phyloP scores from a whole-genome alignment of 2,113 vertebrate species.

The Alethe castanea region DNA sequence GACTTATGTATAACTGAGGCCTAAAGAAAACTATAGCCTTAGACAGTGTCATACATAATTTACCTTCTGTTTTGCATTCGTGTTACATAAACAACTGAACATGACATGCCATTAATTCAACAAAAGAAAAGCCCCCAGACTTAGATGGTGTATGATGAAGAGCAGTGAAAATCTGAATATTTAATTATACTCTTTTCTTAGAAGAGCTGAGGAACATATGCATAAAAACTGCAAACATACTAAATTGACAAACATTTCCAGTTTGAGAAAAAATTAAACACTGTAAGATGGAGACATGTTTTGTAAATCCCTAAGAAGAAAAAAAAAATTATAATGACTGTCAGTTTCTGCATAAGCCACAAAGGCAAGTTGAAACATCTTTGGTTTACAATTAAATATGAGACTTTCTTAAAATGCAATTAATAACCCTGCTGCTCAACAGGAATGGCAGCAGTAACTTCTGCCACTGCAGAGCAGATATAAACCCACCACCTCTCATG shows the following conservation, averaged over 20 bases:
- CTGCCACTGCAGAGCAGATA: not conserved
- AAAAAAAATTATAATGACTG: not conserved
- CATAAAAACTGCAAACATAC: not conserved
- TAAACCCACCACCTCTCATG: not conserved
- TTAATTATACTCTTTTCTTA: not conserved
- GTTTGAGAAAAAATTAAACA: not conserved
- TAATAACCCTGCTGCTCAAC: not conserved
- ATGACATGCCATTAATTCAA: not conserved
- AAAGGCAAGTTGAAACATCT: not conserved
- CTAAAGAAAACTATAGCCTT: not conserved
- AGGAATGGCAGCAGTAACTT: not conserved
- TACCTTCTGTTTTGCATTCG: fast-evolving
- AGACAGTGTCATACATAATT: not conserved
- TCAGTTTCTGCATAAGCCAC: not conserved
- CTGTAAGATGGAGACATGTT: not conserved
- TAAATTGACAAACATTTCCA: not conserved
- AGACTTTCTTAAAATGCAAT: not conserved
- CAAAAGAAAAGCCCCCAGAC: not conserved
- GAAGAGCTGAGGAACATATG: not conserved
- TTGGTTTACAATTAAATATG: not conserved
- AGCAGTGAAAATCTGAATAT: not conserved
- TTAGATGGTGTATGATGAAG: not conserved
- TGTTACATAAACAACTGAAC: not conserved
- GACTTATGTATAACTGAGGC: not conserved
- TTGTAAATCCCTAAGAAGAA: not conserved